A percentile compares a stretch with the other conserved stretches of the same genome.
Evolutionary conservation across 2,113 vertebrate genomes (phyloP).

Genomic region (Phoenicopterus ruber): DNA sequence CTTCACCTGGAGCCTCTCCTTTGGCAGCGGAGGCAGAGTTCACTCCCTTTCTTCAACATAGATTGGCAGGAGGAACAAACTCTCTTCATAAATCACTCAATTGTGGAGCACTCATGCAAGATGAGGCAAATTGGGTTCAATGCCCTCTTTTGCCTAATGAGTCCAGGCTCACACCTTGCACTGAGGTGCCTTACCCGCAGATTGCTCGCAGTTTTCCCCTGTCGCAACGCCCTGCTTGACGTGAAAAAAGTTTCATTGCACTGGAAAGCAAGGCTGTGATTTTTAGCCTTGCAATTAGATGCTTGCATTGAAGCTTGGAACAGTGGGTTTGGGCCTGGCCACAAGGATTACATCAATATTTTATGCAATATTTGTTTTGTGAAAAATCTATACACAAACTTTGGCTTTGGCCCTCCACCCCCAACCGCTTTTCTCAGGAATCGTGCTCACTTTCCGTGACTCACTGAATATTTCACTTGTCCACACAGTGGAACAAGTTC

Average conservation of each 20-base stretch:
- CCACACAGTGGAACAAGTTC: constrained; percentile 9
- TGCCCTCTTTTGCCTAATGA: neutral
- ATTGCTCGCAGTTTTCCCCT: neutral
- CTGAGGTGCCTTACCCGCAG: neutral
- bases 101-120: neutral
- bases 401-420: neutral
- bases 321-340: neutral
- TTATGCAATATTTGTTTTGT: constrained; percentile 22
- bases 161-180: neutral
- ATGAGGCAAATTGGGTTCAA: neutral
- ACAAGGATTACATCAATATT: constrained; percentile 2
- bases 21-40: neutral
- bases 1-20: neutral
- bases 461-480: constrained; percentile 2
- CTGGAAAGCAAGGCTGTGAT: neutral
- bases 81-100: neutral
- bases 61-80: neutral
- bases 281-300: neutral
- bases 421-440: neutral
- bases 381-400: neutral
- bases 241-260: neutral
- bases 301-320: neutral
- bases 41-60: neutral
- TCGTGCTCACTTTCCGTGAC: neutral
- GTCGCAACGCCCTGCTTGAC: neutral